A percentile compares a stretch with the other conserved stretches of the same genome.
Conservation (phyloP, 2,888 invertebrate species). For the Campoletis raptor region DNA sequence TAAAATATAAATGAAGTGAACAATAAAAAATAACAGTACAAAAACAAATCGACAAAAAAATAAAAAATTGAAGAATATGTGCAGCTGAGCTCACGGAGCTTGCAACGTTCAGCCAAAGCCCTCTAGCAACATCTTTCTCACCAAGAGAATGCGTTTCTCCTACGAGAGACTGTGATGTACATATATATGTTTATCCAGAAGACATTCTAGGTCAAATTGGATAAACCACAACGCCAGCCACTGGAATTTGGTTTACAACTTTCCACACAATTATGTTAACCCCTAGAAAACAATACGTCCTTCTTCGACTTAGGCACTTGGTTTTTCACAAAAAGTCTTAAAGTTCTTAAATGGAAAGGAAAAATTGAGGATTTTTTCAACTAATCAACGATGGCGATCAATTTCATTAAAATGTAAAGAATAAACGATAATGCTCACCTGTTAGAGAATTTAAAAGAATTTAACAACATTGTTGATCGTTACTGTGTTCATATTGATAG, state of each 20-base stretch:
- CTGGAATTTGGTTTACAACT: neutral
- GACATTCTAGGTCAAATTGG: conserved; percentile 13
- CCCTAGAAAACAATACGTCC: neutral
- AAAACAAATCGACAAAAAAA: neutral
- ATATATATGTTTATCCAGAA: neutral
- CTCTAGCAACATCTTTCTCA: conserved; percentile 39
- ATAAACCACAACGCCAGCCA: neutral
- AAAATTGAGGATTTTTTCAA: no score
- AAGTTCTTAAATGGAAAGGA: neutral
- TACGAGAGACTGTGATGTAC: neutral
- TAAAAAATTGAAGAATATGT: neutral
- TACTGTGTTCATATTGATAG: neutral
- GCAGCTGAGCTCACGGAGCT: conserved; percentile 27
- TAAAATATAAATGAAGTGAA: neutral
- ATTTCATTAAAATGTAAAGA: no score
- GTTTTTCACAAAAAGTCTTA: neutral
- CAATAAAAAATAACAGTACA: neutral
- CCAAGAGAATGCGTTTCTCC: conserved; percentile 8
- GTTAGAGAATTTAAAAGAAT: neutral
- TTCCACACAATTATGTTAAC: neutral
- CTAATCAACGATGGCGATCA: no score
- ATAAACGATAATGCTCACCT: no score
- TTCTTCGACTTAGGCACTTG: neutral
- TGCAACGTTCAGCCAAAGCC: conserved; percentile 22
- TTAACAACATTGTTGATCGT: neutral